Conservation (phyloP, 2,888 invertebrate species). For the Dynastes grantii region DNA sequence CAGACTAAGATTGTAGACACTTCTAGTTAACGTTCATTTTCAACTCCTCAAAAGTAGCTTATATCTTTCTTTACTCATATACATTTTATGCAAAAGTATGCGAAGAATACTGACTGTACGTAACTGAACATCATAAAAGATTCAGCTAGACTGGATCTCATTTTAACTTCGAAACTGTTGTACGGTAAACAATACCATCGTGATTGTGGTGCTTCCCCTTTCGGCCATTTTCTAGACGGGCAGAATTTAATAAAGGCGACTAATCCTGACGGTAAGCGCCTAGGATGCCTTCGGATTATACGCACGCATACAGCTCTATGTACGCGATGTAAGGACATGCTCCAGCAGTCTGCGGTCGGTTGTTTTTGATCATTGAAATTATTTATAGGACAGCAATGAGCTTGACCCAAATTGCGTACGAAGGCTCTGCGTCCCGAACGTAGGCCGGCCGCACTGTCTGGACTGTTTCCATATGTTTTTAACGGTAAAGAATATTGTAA, state of each 20-base stretch:
- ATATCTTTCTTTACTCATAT: too few species aligned
- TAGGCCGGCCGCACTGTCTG: neutral
- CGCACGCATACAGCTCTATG: neutral
- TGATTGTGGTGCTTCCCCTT: neutral
- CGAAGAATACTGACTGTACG: too few species aligned
- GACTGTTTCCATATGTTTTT: neutral
- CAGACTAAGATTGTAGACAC: too few species aligned
- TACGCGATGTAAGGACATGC: neutral
- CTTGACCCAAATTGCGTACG: slow-evolving; percentile 40
- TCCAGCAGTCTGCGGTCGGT: slow-evolving; percentile 11
- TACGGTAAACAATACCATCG: neutral
- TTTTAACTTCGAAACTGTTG: slow-evolving; percentile 5
- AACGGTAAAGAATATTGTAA: too few species aligned
- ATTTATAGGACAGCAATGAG: slow-evolving; percentile 47
- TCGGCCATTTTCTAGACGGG: neutral
- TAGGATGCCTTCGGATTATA: slow-evolving; percentile 12
- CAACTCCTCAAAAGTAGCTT: too few species aligned
- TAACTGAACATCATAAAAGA: too few species aligned
- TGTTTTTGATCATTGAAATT: slow-evolving; percentile 41
- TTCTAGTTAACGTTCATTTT: too few species aligned
- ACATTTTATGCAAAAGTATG: too few species aligned
- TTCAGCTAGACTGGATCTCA: neutral
- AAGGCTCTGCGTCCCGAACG: slow-evolving; percentile 3
- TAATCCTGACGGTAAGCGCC: slow-evolving; percentile 9
- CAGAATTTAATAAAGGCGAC: slow-evolving; percentile 35